Evolutionary conservation across 2,888 invertebrate species (phyloP), one percentile per base, ranked within the genome.

Genomic region (Ormyrus rosae): DNA sequence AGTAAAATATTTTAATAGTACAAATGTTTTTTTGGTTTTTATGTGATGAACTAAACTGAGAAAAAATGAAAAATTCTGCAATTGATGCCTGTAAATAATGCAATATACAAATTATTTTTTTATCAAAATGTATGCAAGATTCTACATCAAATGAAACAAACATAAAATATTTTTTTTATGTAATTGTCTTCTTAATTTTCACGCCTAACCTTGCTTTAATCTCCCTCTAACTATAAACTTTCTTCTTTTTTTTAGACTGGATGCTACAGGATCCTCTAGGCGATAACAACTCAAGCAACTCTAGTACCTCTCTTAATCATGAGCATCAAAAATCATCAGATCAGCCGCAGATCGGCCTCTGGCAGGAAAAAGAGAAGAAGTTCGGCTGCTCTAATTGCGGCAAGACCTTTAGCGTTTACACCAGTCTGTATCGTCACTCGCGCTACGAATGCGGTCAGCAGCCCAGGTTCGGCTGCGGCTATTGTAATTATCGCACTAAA

Each of bases 361-460:
- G n/a, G 7, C 9, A 10, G 0, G 78, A 72, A 4, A 67, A 74
- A 2, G 60, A 70, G 45, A 78, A 55, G 67, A 85, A 83, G 71
- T 87, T 83, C 10, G 84, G 83, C 0, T 88, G 88, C 63, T 85
- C 85, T 0, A 85, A 82, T 5, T 91, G 91, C 81, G 85, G 85
- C n/a, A 87, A 81, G 50, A 84, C 84, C 51, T 89, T 89, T 83
- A 88, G 85, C 74, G 86, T 84, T 45, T 85, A 86, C 73, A 86
- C 86, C 46, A 88, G 87, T 83, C 84, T 89, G n/a, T 87, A 86
- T 61, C 86, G 90, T 34, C 91, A 91, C 82, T 83, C 86, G 9
- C 88, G 85, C 68, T 89, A 89, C 83, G 91, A 91, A 81, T 91
- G 91, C 81, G 89, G 89, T 45, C 87, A 88, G 79, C 86, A 86